These are phyloP conservation scores for Steinernema feltiae DNA, from an alignment of 1,140 invertebrate species.

Conservation along the genomic window DNA sequence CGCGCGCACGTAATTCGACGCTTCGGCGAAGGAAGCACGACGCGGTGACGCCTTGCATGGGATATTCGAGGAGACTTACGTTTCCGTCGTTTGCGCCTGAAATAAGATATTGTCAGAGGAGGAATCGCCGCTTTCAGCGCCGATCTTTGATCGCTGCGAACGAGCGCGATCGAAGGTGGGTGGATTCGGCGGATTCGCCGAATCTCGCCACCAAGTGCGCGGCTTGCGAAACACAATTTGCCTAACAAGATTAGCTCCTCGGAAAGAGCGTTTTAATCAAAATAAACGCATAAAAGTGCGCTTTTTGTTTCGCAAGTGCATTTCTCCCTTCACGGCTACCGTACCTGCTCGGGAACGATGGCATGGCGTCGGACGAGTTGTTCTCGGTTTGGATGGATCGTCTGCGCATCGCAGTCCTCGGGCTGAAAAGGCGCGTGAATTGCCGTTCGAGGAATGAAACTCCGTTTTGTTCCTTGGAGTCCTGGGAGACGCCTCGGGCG, in stretches of 20 bases:
- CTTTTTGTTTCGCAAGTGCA: neutral
- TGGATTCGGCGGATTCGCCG: no score
- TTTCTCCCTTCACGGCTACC: neutral
- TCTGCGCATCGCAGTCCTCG: slow-evolving; percentile 46
- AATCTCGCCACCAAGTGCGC: no score
- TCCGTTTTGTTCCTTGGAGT: neutral
- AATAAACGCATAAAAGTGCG: neutral
- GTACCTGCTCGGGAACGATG: slow-evolving; percentile 45
- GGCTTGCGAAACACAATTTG: no score
- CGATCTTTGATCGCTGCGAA: no score
- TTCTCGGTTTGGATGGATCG: slow-evolving; percentile 50
- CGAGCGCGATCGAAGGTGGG: no score
- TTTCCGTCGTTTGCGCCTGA: slow-evolving; percentile 36
- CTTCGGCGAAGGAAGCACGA: slow-evolving; percentile 8
- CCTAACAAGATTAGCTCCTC: neutral
- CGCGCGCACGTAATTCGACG: neutral
- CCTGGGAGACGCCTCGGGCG: neutral
- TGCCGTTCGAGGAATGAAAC: neutral
- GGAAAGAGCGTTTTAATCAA: neutral
- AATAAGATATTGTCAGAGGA: neutral
- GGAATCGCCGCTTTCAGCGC: no score
- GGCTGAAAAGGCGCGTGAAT: slow-evolving; percentile 18
- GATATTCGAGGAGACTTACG: slow-evolving; percentile 30
- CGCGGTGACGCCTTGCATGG: neutral
- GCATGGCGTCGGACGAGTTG: slow-evolving; percentile 49